phyloP scores from a whole-genome alignment of 1,140 invertebrate genomes.

The Zaprionus davidi region DNA sequence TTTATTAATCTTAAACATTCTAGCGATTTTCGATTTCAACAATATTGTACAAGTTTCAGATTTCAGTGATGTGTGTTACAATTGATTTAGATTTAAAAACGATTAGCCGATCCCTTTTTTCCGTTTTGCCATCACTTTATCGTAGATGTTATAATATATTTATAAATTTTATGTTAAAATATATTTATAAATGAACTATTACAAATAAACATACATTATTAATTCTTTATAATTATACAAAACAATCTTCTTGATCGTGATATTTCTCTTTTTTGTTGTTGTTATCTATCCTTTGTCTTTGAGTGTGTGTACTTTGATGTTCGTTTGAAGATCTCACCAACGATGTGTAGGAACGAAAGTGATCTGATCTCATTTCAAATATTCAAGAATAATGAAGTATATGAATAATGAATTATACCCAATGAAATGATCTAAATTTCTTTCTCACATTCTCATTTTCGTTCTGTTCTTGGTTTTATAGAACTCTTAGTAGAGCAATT shows the following conservation, averaged over 20 bases:
- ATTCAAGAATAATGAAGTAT: neutral
- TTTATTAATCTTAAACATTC: neutral
- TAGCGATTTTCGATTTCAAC: neutral
- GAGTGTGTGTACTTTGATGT: conserved; percentile 2
- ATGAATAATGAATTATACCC: neutral
- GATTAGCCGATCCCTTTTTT: neutral
- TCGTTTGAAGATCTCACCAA: neutral
- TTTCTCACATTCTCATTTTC: neutral
- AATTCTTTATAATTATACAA: conserved; percentile 24
- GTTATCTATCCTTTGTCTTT: neutral
- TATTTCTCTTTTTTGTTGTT: no score
- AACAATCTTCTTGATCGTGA: neutral
- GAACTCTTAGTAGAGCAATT: neutral
- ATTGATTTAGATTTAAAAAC: neutral
- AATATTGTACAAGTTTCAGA: neutral
- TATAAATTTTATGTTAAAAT: conserved; percentile 3
- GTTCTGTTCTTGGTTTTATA: neutral
- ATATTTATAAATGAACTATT: conserved; percentile 26
- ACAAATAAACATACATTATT: conserved; percentile 28
- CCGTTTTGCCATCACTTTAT: neutral
- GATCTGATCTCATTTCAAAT: neutral
- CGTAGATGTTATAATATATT: conserved; percentile 3
- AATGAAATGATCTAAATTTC: neutral
- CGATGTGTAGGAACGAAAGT: conserved; percentile 5
- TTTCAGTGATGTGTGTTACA: neutral